These are phyloP conservation scores for Selene dorsalis DNA, from an alignment of 2,797 vertebrate species.

Conservation along the genomic window DNA sequence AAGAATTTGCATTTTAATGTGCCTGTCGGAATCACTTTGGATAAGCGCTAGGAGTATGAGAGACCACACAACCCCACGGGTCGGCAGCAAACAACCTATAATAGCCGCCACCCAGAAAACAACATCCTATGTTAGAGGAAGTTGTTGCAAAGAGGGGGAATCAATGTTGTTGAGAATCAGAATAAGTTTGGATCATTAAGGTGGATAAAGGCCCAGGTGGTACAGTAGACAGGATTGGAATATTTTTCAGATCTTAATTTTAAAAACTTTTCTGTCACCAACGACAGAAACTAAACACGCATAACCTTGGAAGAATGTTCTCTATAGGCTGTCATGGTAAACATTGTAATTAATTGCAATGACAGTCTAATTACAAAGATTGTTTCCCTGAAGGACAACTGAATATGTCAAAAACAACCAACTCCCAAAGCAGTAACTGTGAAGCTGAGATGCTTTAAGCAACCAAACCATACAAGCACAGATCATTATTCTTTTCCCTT, in stretches of 20 bases:
- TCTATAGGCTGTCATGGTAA: conserved; percentile 43
- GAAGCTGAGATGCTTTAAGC: conserved; percentile 35
- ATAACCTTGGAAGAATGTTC: conserved; percentile 59
- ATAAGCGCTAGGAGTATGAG: conserved; percentile 67
- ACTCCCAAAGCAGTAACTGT: conserved; percentile 49
- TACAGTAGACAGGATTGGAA: conserved; percentile 7
- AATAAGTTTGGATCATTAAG: conserved; percentile 40
- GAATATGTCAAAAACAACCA: conserved; percentile 67
- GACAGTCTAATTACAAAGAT: conserved; percentile 69
- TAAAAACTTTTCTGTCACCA: conserved; percentile 13
- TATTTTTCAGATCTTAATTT: background rate
- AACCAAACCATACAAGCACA: conserved; percentile 18
- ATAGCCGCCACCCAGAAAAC: conserved; percentile 71
- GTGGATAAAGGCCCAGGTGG: conserved; percentile 11
- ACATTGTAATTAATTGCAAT: conserved; percentile 68
- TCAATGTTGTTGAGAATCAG: conserved; percentile 30
- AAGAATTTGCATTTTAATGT: conserved; percentile 95
- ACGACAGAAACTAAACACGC: conserved; percentile 9
- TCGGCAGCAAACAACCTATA: conserved; percentile 71
- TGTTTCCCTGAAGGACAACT: conserved; percentile 70
- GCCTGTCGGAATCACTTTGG: conserved; percentile 87
- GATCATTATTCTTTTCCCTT: conserved; percentile 59
- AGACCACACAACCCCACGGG: conserved; percentile 71
- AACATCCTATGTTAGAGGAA: conserved; percentile 65
- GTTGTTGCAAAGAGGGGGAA: conserved; percentile 38